phyloP scores from a whole-genome alignment of 2,888 invertebrate species.

The Ophion ventricosus region DNA sequence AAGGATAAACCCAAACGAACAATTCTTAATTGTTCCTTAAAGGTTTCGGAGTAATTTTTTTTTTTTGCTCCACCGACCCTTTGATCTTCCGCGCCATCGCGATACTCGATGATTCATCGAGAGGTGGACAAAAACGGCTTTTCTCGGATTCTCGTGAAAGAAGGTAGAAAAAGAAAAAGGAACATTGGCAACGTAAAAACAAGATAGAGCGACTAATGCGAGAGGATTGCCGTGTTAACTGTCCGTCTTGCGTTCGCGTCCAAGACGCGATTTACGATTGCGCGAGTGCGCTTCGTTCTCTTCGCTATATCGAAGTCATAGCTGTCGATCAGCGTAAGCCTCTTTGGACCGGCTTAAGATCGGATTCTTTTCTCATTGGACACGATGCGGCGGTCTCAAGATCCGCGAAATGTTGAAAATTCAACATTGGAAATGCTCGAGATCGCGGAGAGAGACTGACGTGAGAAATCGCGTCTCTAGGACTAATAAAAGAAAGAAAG shows the following conservation, averaged over 20 bases:
- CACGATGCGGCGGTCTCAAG: constrained; percentile 25
- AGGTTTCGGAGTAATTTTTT: neutral
- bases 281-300: neutral
- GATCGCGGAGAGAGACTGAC: constrained; percentile 28
- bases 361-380: constrained; percentile 43
- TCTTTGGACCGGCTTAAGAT: constrained; percentile 69
- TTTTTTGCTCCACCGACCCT: constrained; percentile 14
- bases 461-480: constrained; percentile 9
- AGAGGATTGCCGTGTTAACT: constrained; percentile 71
- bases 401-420: constrained; percentile 14
- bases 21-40: neutral
- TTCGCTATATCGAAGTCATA: constrained; percentile 38
- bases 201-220: constrained; percentile 70
- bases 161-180: constrained; percentile 43
- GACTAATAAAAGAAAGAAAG: no score
- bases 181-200: constrained; percentile 52
- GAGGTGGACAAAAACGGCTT: neutral
- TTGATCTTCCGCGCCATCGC: constrained; percentile 8
- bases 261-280: constrained; percentile 8
- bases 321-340: constrained; percentile 76
- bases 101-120: constrained; percentile 1
- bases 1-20: neutral
- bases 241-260: constrained; percentile 66
- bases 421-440: constrained; percentile 33
- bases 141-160: constrained; percentile 9